phyloP scores from a whole-genome alignment of 2,888 invertebrate species.

The Lasioglossum vierecki region DNA sequence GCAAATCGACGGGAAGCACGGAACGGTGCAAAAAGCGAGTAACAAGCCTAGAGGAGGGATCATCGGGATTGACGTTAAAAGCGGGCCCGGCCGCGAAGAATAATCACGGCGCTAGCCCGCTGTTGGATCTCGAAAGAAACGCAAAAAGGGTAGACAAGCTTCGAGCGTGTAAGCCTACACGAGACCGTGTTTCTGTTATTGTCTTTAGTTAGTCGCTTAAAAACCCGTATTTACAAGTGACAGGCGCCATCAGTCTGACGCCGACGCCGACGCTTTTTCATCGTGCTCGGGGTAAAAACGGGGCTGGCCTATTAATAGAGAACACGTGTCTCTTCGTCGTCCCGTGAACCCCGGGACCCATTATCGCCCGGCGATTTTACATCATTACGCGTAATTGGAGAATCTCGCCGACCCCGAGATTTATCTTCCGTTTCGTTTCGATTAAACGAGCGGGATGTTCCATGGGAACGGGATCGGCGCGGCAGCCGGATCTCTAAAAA shows the following conservation, averaged over 20 bases:
- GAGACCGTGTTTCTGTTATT: conserved; percentile 69
- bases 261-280: conserved; percentile 53
- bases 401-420: conserved; percentile 37
- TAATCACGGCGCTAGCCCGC: conserved; percentile 40
- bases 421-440: conserved; percentile 54
- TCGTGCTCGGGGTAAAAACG: conserved; percentile 68
- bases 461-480: neutral
- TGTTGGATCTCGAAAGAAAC: conserved; percentile 43
- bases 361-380: conserved; percentile 79
- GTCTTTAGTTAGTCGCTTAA: conserved; percentile 68
- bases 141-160: neutral
- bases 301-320: conserved; percentile 75
- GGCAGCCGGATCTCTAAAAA: conserved; percentile 1
- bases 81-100: conserved; percentile 53
- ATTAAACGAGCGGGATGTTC: conserved; percentile 44
- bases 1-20: conserved; percentile 20
- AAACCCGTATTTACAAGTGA: conserved; percentile 73
- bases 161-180: conserved; percentile 5
- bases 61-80: conserved; percentile 58
- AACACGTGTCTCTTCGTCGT: conserved; percentile 73
- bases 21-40: neutral
- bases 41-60: neutral
- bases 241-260: conserved; percentile 68
- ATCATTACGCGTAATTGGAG: conserved; percentile 79
- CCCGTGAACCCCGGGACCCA: conserved; percentile 63